Base-by-base conservation (phyloP, 2,888 invertebrate genomes). In the Piscicola geometra region DNA sequence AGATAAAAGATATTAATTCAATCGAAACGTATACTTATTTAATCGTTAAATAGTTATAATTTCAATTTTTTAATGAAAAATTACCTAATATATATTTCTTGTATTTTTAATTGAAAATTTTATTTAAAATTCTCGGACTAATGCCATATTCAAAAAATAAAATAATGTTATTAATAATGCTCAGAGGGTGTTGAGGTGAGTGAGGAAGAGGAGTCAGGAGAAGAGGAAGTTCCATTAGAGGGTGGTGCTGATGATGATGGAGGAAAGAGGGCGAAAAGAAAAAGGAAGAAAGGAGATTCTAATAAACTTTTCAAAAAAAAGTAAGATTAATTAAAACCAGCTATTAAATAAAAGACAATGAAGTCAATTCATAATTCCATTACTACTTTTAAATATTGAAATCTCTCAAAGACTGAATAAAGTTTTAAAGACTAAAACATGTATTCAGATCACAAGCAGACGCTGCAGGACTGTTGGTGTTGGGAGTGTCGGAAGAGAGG, bases 171-270 rank as follows among this genome's bases (percentile, higher is more conserved):
- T 9, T 41, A n/a, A n/a, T n/a, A n/a, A n/a, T 41, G 5, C 15
- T 41, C 41, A 41, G 41, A 41, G 41, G 41, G 41, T 41, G 41
- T 41, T 5, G 25, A 5, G n/a, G 60, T 21, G 25, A 56, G 60
- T 56, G 60, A 56, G 25, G 60, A 56, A 56, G 60, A 56, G 25
- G 60, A 56, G 25, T 56, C 60, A 56, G 60, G 60, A n/a, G 60
- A 56, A 5, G 60, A 56, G 5, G 60, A 56, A n/a, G 60, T 5
- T 5, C 12, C 60, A 15, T 25, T 56, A 18, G 60, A 56, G 5
- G 25, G 25, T 5, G 25, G 5, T n/a, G n/a, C n/a, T 25, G 60
- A 56, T 21, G 25, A 3, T 21, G 5, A 3, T 56, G 25, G 5
- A 56, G 5, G 21, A 25, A 56, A 56, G 5, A 21, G 25, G 60